A percentile compares a stretch with the other conserved stretches of the same genome.
Evolutionary conservation across 2,888 invertebrate genomes (phyloP).

Genomic region (Arrhopalites spinosus): DNA sequence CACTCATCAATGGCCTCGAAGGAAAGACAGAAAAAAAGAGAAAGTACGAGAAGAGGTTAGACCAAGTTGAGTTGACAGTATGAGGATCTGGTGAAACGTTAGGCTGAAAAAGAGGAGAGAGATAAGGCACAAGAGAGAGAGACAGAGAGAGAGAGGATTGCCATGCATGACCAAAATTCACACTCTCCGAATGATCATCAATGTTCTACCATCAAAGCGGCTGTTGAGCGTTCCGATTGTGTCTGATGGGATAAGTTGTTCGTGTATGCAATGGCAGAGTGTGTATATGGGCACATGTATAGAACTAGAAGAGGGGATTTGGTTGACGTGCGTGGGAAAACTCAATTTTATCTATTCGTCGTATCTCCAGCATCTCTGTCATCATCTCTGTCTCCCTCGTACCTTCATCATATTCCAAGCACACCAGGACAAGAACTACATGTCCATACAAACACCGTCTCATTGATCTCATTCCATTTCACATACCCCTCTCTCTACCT

Average conservation of each 20-base stretch:
- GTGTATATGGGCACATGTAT: background rate
- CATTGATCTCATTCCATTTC: too few relatives aligned
- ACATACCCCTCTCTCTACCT: too few relatives aligned
- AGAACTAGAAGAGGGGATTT: background rate
- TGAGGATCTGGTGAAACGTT: background rate
- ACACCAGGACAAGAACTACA: too few relatives aligned
- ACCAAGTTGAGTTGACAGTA: background rate
- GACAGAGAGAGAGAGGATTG: conserved; percentile 28
- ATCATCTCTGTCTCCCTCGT: too few relatives aligned
- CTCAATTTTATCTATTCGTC: background rate
- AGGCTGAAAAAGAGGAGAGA: too few relatives aligned
- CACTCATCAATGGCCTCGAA: background rate
- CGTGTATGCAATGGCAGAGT: background rate
- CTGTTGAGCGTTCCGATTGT: conserved; percentile 8
- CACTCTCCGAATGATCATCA: conserved; percentile 42
- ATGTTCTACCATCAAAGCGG: conserved; percentile 45
- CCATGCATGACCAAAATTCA: conserved; percentile 45
- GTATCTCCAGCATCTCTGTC: background rate
- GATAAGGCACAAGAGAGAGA: background rate
- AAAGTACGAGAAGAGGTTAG: background rate
- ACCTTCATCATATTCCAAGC: too few relatives aligned
- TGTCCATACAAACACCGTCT: too few relatives aligned
- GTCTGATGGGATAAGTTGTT: background rate
- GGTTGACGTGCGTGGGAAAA: background rate
- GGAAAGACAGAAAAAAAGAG: background rate